phyloP scores from a whole-genome alignment of 2,113 vertebrate species.

The Eulemur macaco region DNA sequence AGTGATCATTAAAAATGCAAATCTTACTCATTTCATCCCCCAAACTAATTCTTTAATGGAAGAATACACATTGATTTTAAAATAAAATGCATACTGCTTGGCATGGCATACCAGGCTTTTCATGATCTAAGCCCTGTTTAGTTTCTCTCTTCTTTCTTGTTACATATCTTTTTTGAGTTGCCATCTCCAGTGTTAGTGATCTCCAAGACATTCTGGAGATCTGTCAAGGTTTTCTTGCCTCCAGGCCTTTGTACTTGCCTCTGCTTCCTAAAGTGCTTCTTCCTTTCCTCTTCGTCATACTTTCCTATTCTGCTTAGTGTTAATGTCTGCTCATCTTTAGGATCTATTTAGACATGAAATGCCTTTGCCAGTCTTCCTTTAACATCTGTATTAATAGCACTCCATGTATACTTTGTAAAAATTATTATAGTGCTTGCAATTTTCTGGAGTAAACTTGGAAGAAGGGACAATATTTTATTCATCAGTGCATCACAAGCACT shows the following conservation, averaged over 20 bases:
- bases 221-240: not conserved
- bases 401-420: not conserved
- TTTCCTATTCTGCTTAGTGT: not conserved
- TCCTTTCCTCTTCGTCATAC: not conserved
- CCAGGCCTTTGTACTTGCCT: not conserved
- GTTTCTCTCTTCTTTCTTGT: not conserved
- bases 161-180: not conserved
- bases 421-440: not conserved
- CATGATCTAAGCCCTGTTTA: not conserved
- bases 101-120: not conserved
- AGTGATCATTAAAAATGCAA: conserved; percentile 60
- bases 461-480: not conserved
- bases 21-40: not conserved
- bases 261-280: not conserved
- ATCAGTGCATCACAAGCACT: not conserved
- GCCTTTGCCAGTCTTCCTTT: not conserved
- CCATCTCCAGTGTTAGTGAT: not conserved
- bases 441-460: not conserved
- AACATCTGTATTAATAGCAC: not conserved
- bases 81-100: not conserved
- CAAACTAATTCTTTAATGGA: conserved; percentile 32
- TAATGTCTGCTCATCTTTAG: not conserved
- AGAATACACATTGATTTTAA: not conserved
- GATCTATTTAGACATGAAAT: not conserved
- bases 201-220: not conserved